phyloP scores from a whole-genome alignment of 2,888 invertebrate genomes.

The Quadroppia sp. region DNA sequence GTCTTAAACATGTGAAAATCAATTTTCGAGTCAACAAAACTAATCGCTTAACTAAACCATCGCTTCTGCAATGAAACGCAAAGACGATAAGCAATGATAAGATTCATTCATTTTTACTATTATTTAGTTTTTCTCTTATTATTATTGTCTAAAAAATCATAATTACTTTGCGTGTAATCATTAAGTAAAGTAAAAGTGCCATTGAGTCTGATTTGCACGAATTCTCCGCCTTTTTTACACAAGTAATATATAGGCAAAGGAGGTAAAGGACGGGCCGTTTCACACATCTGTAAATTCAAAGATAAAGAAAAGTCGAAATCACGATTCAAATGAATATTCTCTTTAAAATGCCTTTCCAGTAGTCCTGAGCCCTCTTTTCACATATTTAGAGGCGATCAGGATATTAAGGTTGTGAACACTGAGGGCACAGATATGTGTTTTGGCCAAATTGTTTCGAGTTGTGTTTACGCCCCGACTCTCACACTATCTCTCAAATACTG shows the following conservation, averaged over 20 bases:
- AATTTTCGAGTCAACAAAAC: conserved; percentile 30
- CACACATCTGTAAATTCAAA: conserved; percentile 28
- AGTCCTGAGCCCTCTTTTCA: conserved; percentile 28
- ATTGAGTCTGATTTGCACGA: conserved; percentile 33
- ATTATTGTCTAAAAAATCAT: conserved; percentile 24
- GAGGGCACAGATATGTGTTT: background rate
- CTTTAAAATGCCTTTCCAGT: conserved; percentile 24
- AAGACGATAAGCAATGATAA: conserved; percentile 21
- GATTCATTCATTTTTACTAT: conserved; percentile 24
- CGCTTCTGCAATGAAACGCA: conserved; percentile 13
- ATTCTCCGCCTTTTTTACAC: conserved; percentile 36
- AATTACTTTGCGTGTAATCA: conserved; percentile 36
- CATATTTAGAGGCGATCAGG: conserved; percentile 29
- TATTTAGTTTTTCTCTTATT: conserved; percentile 8
- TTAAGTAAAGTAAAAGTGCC: conserved; percentile 32
- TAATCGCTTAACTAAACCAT: conserved; percentile 33
- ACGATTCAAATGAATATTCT: conserved; percentile 26
- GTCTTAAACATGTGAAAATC: conserved; percentile 32
- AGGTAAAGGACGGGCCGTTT: conserved; percentile 24
- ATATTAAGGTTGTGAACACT: background rate
- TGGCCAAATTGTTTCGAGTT: conserved; percentile 30
- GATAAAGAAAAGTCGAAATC: conserved; percentile 36
- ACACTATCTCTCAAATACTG: background rate
- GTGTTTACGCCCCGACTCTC: conserved; percentile 17
- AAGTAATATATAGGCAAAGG: conserved; percentile 1